These are phyloP conservation scores for Andrena cerasifolii DNA, from an alignment of 1,140 invertebrate species.

Conservation along the genomic window DNA sequence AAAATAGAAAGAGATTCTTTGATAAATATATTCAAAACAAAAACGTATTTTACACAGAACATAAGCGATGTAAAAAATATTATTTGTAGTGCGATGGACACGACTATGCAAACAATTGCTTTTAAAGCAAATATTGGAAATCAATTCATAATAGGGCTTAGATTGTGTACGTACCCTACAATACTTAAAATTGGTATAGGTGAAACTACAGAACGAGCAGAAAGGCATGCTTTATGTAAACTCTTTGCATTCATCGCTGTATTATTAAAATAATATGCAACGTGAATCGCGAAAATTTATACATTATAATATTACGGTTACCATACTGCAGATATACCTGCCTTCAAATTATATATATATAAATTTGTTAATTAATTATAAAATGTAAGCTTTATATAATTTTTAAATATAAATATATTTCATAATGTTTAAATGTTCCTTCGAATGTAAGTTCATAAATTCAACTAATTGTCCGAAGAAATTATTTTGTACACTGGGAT, in stretches of 20 bases:
- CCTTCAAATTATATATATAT: no score
- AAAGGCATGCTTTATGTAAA: constrained; percentile 1
- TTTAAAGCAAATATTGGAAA: neutral
- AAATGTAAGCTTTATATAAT: no score
- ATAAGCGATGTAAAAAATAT: neutral
- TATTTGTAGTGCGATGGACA: neutral
- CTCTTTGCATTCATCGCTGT: neutral
- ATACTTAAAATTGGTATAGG: constrained; percentile 24
- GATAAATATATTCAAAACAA: neutral
- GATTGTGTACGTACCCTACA: neutral
- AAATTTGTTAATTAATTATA: no score
- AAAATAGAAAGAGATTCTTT: neutral
- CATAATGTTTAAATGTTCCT: no score
- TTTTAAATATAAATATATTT: no score
- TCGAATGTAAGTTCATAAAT: no score
- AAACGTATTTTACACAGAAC: neutral
- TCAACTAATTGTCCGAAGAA: no score
- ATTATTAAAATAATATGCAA: no score
- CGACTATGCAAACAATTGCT: neutral
- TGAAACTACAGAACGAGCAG: constrained; percentile 2
- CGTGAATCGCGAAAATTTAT: no score
- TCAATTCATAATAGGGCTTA: neutral
- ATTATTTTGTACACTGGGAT: no score
- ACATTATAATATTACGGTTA: no score
- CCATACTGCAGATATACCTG: no score